These are phyloP conservation scores for Tachysurus vachellii DNA, from an alignment of 2,113 vertebrate genomes.

Conservation along the genomic window DNA sequence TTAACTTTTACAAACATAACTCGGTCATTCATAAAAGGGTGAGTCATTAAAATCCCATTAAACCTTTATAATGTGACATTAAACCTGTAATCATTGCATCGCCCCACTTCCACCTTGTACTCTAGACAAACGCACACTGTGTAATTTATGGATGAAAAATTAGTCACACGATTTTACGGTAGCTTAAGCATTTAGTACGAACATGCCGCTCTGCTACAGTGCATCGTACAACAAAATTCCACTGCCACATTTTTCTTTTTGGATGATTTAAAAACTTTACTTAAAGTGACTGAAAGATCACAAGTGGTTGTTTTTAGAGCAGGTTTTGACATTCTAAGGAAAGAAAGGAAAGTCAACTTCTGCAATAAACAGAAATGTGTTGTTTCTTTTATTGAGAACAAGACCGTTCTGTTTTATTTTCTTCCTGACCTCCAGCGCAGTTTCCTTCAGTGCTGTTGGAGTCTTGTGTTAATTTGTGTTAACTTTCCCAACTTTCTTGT, in stretches of 20 bases:
- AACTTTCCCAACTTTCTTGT: not conserved
- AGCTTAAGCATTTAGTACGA: not conserved
- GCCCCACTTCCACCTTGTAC: not conserved
- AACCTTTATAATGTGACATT: conserved; percentile 2
- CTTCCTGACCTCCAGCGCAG: not conserved
- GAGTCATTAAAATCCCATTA: conserved; percentile 6
- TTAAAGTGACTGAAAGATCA: not conserved
- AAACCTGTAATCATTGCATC: not conserved
- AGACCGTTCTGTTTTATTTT: not conserved
- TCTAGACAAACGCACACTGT: not conserved
- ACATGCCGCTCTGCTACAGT: not conserved
- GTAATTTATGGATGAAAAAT: not conserved
- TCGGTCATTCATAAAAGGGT: too few relatives aligned
- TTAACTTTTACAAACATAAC: not conserved
- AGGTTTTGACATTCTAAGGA: not conserved
- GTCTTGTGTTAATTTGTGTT: not conserved
- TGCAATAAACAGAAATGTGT: not conserved
- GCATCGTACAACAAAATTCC: not conserved
- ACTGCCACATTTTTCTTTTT: not conserved
- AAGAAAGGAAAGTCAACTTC: not conserved
- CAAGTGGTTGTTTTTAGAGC: not conserved
- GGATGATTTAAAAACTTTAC: not conserved
- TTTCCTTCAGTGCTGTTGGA: not conserved
- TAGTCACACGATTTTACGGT: not conserved
- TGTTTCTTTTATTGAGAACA: not conserved